Evolutionary conservation across 2,113 vertebrate species (phyloP), one percentile per base, ranked within the genome.

Genomic region (Cynopterus brachyotis): DNA sequence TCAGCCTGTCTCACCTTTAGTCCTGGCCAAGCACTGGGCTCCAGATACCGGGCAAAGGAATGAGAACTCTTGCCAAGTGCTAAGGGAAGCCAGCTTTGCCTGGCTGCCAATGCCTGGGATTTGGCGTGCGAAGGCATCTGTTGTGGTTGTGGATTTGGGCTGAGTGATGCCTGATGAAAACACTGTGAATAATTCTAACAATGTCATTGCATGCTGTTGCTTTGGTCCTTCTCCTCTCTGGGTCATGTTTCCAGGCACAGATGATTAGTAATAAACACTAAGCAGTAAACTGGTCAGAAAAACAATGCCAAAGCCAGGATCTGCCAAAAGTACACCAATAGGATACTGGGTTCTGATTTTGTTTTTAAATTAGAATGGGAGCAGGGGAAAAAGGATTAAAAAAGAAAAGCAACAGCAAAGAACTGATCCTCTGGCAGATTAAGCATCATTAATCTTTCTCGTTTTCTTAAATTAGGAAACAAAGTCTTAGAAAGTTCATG

Each of bases 221-320:
- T 82, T 64, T 93, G 69, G 62, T 93, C 94, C 88, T 90, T 95
- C 91, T 94, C 59, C 86, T 97, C 94, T 75, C 86, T 72, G 95
- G 95, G 94, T 97, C 85, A 80, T 97, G 96, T 98, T 97, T 97
- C 94, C 66, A 96, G 94, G 79, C 97, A 96, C 97, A 95, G 96
- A 95, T 84, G 94, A 97, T 95, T 95, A 96, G 96, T 84, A 96
- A 96, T 97, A 96, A 97, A 97, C 94, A 95, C 97, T 96, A 84
- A 96, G 96, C 96, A 95, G 95, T 86, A 97, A 97, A 92, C 96
- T 57, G 97, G 97, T 97, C 93, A 93, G 89, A 96, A 96, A 72
- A 95, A 79, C 85, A 96, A 91, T 55, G 57, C 95, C 93, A 96
- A 93, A 45, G 47, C 78, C 82, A 64, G 47, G 62, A 50, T 45